These are phyloP conservation scores for Conus canariensis DNA, from an alignment of 2,888 invertebrate genomes.

Conservation along the genomic window DNA sequence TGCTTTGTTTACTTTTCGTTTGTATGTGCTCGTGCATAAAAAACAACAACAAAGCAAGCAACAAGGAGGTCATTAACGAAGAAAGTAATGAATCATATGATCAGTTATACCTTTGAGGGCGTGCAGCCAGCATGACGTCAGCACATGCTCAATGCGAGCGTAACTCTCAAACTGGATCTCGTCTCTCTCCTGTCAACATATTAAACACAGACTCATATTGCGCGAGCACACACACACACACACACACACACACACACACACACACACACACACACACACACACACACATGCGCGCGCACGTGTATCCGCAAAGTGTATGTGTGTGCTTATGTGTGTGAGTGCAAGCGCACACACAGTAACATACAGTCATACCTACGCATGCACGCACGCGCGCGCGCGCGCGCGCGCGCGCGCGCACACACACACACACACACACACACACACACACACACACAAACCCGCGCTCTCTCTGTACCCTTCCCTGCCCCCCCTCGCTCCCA, in stretches of 20 bases:
- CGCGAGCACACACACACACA: background rate
- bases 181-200: slow-evolving; percentile 72
- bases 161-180: slow-evolving; percentile 78
- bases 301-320: background rate
- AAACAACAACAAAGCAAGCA: no score
- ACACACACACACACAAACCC: background rate
- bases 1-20: no score
- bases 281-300: background rate
- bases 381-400: no score
- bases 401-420: no score
- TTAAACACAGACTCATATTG: background rate
- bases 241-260: background rate
- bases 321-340: background rate
- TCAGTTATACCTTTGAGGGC: slow-evolving; percentile 74
- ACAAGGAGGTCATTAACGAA: no score
- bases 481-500: no score
- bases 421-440: background rate
- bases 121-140: slow-evolving; percentile 78
- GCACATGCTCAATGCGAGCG: slow-evolving; percentile 77
- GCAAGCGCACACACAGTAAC: background rate
- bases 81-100: background rate
- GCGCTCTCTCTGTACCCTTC: no score
- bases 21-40: no score
- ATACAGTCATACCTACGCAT: background rate
- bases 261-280: background rate